Conservation (phyloP, 2,888 invertebrate genomes). For the Palloptera scutellata region DNA sequence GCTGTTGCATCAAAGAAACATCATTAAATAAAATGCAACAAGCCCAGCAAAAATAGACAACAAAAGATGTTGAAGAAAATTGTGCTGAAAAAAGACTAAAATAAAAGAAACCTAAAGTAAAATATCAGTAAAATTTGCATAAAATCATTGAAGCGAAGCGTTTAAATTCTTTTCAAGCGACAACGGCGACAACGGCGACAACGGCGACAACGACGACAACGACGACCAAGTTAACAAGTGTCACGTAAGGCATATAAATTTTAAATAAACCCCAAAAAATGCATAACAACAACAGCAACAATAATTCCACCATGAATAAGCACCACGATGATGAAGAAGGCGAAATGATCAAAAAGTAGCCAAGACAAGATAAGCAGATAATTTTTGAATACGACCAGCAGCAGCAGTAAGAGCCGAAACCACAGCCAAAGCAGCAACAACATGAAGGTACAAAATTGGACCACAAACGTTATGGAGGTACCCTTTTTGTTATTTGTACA, state of each 20-base stretch:
- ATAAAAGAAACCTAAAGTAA: background rate
- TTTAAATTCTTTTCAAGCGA: background rate
- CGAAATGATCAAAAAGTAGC: constrained; percentile 36
- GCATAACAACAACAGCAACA: constrained; percentile 30
- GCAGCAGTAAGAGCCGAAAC: background rate
- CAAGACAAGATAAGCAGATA: constrained; percentile 58
- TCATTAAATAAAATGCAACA: too few relatives aligned
- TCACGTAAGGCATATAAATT: constrained; percentile 59
- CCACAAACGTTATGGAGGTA: constrained; percentile 50
- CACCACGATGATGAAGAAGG: constrained; percentile 41
- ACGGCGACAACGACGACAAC: background rate
- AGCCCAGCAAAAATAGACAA: too few relatives aligned
- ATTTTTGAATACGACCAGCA: constrained; percentile 20
- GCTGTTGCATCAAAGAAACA: too few relatives aligned
- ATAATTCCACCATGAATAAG: constrained; percentile 55
- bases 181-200: constrained; percentile 6
- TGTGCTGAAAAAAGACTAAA: too few relatives aligned
- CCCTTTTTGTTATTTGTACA: background rate
- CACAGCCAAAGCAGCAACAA: constrained; percentile 28
- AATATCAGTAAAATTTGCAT: constrained; percentile 44
- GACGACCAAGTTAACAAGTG: constrained; percentile 53
- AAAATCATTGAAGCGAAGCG: constrained; percentile 40
- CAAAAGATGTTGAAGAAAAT: too few relatives aligned
- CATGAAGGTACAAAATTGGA: constrained; percentile 47
- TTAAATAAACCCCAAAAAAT: constrained; percentile 35